A percentile compares a stretch with the other conserved stretches of the same genome.
phyloP scores from a whole-genome alignment of 2,888 invertebrate genomes.

The Epinotia bilunana region DNA sequence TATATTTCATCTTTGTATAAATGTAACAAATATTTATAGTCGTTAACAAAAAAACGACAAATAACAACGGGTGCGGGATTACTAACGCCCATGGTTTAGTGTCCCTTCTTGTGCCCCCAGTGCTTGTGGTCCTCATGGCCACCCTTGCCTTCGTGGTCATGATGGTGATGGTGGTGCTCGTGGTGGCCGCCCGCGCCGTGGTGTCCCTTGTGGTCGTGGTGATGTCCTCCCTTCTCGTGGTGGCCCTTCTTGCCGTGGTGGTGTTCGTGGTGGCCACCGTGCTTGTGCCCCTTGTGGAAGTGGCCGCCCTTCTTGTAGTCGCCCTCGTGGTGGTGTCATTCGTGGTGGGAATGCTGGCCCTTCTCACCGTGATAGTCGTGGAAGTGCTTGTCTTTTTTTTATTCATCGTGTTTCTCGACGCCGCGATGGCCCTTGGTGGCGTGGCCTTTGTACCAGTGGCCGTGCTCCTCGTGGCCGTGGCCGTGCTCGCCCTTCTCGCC shows the following conservation, averaged over 20 bases:
- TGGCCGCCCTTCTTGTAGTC: conserved; percentile 92
- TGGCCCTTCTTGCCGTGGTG: conserved; percentile 91
- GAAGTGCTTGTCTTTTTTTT: conserved; percentile 93
- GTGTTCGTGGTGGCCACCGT: conserved; percentile 90
- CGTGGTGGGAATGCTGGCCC: conserved; percentile 91
- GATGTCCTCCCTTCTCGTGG: conserved; percentile 90
- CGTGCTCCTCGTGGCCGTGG: conserved; percentile 81
- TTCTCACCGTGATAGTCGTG: conserved; percentile 92
- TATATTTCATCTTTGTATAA: conserved; percentile 54
- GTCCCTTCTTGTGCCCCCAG: conserved; percentile 87
- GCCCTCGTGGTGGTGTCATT: conserved; percentile 90
- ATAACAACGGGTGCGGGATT: conserved; percentile 58
- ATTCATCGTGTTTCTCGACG: conserved; percentile 92
- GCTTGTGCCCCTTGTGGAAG: conserved; percentile 91
- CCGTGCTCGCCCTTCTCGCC: conserved; percentile 87
- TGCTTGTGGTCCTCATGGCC: conserved; percentile 91
- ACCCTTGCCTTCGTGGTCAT: conserved; percentile 90
- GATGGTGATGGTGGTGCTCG: conserved; percentile 89
- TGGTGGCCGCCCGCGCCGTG: conserved; percentile 91
- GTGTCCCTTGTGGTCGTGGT: conserved; percentile 91
- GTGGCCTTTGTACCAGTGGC: conserved; percentile 92
- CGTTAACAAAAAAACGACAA: conserved; percentile 64
- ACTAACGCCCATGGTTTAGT: conserved; percentile 59
- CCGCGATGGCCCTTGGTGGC: conserved; percentile 93
- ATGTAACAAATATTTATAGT: conserved; percentile 61